Conservation (phyloP, 2,797 vertebrate genomes). For the Acomys russatus region DNA sequence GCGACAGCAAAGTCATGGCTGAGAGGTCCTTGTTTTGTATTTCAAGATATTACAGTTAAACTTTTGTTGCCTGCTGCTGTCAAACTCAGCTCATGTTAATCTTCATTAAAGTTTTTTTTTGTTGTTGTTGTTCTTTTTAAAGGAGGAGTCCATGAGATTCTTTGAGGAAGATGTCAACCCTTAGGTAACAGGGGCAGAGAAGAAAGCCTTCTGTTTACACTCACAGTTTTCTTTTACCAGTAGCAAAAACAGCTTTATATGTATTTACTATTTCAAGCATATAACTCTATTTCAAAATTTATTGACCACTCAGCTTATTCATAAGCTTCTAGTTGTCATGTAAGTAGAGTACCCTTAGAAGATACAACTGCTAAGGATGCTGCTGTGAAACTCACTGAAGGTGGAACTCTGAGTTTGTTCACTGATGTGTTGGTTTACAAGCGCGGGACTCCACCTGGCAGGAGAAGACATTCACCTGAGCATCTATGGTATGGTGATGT, state of each 20-base stretch:
- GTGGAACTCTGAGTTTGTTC: background rate
- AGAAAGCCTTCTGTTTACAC: background rate
- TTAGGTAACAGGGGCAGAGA: background rate
- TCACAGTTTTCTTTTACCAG: background rate
- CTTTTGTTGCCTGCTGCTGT: conserved; percentile 13
- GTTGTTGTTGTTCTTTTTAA: conserved; percentile 37
- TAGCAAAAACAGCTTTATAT: background rate
- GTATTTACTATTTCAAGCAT: background rate
- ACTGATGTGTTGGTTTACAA: background rate
- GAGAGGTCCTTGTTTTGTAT: background rate
- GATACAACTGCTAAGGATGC: background rate
- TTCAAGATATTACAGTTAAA: conserved; percentile 58
- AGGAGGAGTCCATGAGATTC: background rate
- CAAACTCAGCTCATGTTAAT: background rate
- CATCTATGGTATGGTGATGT: background rate
- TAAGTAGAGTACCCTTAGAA: conserved; percentile 21
- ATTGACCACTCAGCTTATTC: background rate
- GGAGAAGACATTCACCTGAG: background rate
- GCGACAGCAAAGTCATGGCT: background rate
- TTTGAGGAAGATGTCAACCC: background rate
- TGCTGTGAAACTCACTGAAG: background rate
- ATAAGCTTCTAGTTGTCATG: background rate
- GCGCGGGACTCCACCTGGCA: background rate
- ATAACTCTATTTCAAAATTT: background rate
- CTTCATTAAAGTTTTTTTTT: background rate